Base-by-base conservation (phyloP, 2,888 invertebrate species). In the Drosophila robusta region DNA sequence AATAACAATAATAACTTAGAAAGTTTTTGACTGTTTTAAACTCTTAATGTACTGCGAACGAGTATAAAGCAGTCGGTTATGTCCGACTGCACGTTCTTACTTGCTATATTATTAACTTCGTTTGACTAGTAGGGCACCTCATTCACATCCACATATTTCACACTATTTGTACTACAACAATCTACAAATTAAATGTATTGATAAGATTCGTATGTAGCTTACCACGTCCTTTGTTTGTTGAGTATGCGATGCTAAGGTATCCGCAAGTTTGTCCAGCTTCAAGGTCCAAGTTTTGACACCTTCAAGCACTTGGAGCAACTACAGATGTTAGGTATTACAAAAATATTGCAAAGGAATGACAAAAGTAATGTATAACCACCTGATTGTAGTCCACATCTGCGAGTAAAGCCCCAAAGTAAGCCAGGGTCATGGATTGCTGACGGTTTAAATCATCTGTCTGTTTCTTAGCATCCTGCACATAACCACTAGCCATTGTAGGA, bases 361-460 rank as follows among this genome's bases (percentile, higher is more conserved):
- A 9, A 36, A 14, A 36, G 3, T 8, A 3, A 29, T n/a, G 8
- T n/a, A 22, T 0, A 86, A 88, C 89, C 90, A 95, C 95, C 93
- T 95, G 95, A 78, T 94, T 93, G 90, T 95, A 95, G 91, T 96
- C 96, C 58, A 96, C 92, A 70, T 96, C 95, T 79, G 94, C 95
- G 91, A 97, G 96, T 76, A 97, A 95, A 90, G 95, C 94, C 41
- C 95, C 94, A 93, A 98, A 98, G 92, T 95, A 97, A 12, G 96
- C 95, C 79, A 98, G 93, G 50, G 96, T 96, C 92, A 95, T 95
- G 41, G 95, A 94, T 91, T 95, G 94, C 91, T 95, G 95, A 38
- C 94, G 93, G 61, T 93, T 93, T 54, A 94, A 93, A 81, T 93
- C 93, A 8, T 91, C 88, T 1, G 91, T 80, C 24, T 91, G 88